phyloP scores from a whole-genome alignment of 2,888 invertebrate genomes.

The Netelia virgata region DNA sequence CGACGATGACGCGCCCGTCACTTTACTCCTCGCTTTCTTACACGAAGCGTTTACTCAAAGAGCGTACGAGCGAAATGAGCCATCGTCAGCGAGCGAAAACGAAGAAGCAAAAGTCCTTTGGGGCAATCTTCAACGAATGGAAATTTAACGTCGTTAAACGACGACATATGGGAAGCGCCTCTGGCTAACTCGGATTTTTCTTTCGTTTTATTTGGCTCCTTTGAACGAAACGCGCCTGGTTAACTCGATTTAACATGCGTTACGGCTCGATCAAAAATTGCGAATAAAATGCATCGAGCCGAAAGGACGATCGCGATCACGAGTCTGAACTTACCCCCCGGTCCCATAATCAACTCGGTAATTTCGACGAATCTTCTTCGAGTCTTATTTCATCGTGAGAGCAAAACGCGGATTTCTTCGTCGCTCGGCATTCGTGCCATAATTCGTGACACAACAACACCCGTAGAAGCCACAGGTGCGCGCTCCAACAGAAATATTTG shows the following conservation, averaged over 20 bases:
- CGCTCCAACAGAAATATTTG: constrained; percentile 36
- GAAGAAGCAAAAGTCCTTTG: constrained; percentile 39
- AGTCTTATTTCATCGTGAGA: constrained; percentile 3
- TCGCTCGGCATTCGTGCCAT: constrained; percentile 68
- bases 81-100: constrained; percentile 47
- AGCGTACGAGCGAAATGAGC: constrained; percentile 56
- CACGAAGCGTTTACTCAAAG: constrained; percentile 64
- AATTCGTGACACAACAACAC: constrained; percentile 57
- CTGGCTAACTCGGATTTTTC: not conserved
- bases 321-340: too few relatives aligned
- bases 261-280: too few relatives aligned
- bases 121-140: constrained; percentile 63
- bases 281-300: too few relatives aligned
- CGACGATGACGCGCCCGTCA: constrained; percentile 57
- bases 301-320: too few relatives aligned
- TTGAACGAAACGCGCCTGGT: not conserved
- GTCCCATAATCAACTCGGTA: too few relatives aligned
- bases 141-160: constrained; percentile 57
- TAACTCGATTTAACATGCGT: too few relatives aligned
- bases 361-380: constrained; percentile 11
- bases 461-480: constrained; percentile 54
- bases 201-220: constrained; percentile 1
- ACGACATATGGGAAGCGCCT: constrained; percentile 30
- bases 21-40: constrained; percentile 50
- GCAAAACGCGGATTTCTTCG: constrained; percentile 65